phyloP scores from a whole-genome alignment of 2,113 vertebrate genomes.

The Cairina moschata region DNA sequence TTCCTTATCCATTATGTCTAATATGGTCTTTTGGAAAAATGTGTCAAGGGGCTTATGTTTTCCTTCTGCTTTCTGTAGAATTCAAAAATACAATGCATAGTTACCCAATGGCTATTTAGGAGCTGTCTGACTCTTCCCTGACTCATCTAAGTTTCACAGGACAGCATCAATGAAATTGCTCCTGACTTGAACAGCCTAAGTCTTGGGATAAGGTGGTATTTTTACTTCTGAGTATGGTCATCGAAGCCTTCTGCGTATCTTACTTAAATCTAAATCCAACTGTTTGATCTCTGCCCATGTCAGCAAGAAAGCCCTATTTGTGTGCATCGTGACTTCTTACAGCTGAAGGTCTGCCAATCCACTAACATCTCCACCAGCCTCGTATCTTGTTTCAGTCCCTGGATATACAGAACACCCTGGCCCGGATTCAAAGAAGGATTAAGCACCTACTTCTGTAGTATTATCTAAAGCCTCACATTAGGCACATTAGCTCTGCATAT shows the following conservation, averaged over 20 bases:
- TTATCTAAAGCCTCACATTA: slow-evolving; percentile 66
- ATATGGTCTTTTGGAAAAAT: not conserved
- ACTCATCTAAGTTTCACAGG: not conserved
- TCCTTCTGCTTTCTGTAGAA: not conserved
- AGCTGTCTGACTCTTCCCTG: not conserved
- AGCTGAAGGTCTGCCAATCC: slow-evolving; percentile 14
- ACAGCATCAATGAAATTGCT: slow-evolving; percentile 8
- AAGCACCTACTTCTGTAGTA: slow-evolving; percentile 61
- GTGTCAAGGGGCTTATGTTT: not conserved
- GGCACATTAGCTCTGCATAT: slow-evolving; percentile 39
- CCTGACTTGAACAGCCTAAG: not conserved
- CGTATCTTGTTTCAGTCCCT: slow-evolving; percentile 33
- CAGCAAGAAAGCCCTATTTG: slow-evolving; percentile 26
- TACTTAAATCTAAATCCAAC: slow-evolving; percentile 41
- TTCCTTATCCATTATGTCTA: not conserved
- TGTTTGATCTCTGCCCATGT: slow-evolving; percentile 49
- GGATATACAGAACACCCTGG: slow-evolving; percentile 35
- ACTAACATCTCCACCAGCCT: not conserved
- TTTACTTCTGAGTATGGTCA: not conserved
- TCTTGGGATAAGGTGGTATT: slow-evolving; percentile 40
- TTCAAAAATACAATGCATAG: not conserved
- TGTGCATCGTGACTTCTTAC: slow-evolving; percentile 23
- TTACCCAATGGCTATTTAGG: not conserved
- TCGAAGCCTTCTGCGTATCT: not conserved
- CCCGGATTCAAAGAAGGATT: slow-evolving; percentile 62